Base-by-base conservation (phyloP, 2,113 vertebrate species). In the Anser brachyrhynchus region DNA sequence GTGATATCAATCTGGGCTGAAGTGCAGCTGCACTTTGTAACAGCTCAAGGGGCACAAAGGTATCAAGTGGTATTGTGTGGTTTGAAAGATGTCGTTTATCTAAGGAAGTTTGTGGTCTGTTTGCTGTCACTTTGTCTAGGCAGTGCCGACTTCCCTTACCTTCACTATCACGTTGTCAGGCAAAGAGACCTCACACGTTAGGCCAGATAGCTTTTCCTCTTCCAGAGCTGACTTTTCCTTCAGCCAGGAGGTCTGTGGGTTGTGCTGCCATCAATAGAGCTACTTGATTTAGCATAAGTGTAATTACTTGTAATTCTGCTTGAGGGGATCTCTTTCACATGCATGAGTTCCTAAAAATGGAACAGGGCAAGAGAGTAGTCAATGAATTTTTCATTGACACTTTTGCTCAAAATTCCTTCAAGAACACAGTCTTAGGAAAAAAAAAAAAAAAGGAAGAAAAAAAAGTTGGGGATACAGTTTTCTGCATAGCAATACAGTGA, bases 1-100 rank as follows among this genome's bases (percentile, higher is more conserved):
- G 79, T 6, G 77, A 93, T 90, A 92, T 43, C 93, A 89, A 70
- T 95, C 96, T 95, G 87, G 80, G 70, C 87, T 94, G 90, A 95
- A 96, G 95, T 95, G 87, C 91, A 95, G 94, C 95, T 95, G 94
- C 70, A 92, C 90, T 97, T 96, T 96, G 96, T 96, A 97, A 72
- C 85, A 90, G 90, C 79, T 95, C 79, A 44, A 95, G 90, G 87
- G 70, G 72, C 80, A 95, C 90, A 93, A 41, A 95, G 73, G 64
- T 75, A 97, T 97, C 82, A 95, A 97, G 96, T 94, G 93, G 70
- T 71, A 75, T 64, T 94, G 86, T 95, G 79, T 67, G 76, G 13
- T 61, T 96, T 83, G 79, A 90, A 91, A 96, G 95, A 93, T 79
- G 89, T 84, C 15, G 5, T 96, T 97, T 97, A 96, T 97, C 96